phyloP scores from a whole-genome alignment of 2,797 vertebrate genomes.

The Danionella dracula region DNA sequence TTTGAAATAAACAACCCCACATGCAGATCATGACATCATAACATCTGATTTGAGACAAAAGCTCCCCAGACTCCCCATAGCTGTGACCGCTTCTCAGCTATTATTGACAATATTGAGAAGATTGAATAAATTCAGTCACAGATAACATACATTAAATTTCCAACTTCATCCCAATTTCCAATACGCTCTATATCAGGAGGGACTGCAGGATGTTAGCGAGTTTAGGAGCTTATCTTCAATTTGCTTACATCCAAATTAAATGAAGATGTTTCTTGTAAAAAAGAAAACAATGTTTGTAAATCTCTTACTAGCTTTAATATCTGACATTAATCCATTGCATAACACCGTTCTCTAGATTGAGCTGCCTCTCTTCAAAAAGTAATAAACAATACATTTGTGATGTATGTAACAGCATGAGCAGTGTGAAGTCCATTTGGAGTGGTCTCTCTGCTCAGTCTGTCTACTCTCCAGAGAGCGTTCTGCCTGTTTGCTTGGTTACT shows the following conservation, averaged over 20 bases:
- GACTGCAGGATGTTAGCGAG: slow-evolving; percentile 61
- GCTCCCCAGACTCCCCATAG: too few relatives aligned
- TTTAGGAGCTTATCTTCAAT: slow-evolving; percentile 76
- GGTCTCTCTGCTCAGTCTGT: slow-evolving; percentile 4
- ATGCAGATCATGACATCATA: too few relatives aligned
- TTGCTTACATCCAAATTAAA: slow-evolving; percentile 72
- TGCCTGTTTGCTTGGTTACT: slow-evolving; percentile 40
- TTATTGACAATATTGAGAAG: neutral
- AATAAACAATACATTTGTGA: neutral
- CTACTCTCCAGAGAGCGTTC: neutral
- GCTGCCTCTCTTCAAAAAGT: slow-evolving; percentile 5
- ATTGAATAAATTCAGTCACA: slow-evolving; percentile 66
- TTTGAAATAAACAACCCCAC: too few relatives aligned
- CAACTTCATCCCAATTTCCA: slow-evolving; percentile 62
- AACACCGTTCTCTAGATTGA: slow-evolving; percentile 47
- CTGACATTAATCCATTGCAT: slow-evolving; percentile 51
- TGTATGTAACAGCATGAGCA: neutral
- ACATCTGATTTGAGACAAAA: too few relatives aligned
- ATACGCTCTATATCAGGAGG: slow-evolving; percentile 65
- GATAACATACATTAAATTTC: slow-evolving; percentile 76
- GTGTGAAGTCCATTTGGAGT: slow-evolving; percentile 1
- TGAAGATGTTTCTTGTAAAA: slow-evolving; percentile 68
- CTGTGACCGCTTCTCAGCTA: too few relatives aligned
- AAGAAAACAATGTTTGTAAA: slow-evolving; percentile 62
- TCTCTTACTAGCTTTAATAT: slow-evolving; percentile 62